Conservation (phyloP, 1,140 invertebrate species). For the Brachionus angularis region DNA sequence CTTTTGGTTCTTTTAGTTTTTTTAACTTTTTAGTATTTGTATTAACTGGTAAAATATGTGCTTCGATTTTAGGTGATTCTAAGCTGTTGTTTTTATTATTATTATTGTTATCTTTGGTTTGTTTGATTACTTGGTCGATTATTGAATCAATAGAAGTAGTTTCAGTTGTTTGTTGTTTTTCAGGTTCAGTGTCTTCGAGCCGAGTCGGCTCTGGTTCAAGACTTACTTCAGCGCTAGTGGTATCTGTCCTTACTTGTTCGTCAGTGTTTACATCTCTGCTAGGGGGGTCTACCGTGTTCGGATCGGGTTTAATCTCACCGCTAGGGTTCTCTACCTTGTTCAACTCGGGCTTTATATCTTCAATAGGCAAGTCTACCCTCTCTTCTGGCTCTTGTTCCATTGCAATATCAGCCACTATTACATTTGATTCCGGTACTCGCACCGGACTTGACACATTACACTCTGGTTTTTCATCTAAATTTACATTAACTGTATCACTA, state of each 20-base stretch:
- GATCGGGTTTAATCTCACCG: too few relatives aligned
- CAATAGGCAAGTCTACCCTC: too few relatives aligned
- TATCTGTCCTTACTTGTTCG: too few relatives aligned
- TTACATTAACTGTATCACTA: background rate
- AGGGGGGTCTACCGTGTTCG: too few relatives aligned
- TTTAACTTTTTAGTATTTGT: background rate
- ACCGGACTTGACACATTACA: background rate
- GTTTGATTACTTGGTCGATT: conserved; percentile 25
- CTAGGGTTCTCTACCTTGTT: too few relatives aligned
- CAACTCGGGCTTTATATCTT: too few relatives aligned
- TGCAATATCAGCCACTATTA: too few relatives aligned
- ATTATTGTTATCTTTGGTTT: conserved; percentile 3
- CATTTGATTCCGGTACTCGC: too few relatives aligned
- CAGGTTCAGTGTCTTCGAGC: background rate
- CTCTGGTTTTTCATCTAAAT: background rate
- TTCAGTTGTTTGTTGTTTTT: background rate
- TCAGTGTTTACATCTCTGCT: too few relatives aligned
- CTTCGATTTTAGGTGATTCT: background rate
- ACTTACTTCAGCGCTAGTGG: background rate
- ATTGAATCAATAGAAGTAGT: conserved; percentile 35
- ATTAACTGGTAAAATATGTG: background rate
- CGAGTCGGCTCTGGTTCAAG: background rate
- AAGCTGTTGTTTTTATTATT: too few relatives aligned
- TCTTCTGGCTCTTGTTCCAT: too few relatives aligned
- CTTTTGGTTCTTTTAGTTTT: conserved; percentile 20